Percentiles rank a stretch among this genome's conserved stretches.
Evolutionary conservation across 2,113 vertebrate genomes (phyloP).

Genomic region (Hypanus sabinus): DNA sequence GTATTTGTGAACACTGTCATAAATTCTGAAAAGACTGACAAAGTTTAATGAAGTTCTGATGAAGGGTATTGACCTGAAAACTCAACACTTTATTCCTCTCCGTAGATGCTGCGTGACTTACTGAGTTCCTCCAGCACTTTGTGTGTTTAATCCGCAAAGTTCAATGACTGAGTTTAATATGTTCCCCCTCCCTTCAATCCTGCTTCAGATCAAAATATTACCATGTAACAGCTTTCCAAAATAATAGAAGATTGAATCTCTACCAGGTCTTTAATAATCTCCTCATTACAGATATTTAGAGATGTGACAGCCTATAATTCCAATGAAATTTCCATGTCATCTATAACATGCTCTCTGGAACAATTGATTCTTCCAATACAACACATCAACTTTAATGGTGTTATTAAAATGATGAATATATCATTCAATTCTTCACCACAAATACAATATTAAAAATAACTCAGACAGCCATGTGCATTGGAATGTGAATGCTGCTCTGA

Average conservation of each 20-base stretch:
- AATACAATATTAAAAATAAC: conserved; percentile 27
- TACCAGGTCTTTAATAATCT: conserved; percentile 10
- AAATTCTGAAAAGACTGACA: not conserved
- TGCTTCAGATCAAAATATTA: not conserved
- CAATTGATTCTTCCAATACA: conserved; percentile 10
- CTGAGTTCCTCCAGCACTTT: too few relatives aligned
- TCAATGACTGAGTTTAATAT: not conserved
- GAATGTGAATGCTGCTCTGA: conserved; percentile 21
- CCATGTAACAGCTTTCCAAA: not conserved
- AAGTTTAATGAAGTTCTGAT: too few relatives aligned
- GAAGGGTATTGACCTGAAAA: too few relatives aligned
- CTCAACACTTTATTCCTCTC: too few relatives aligned
- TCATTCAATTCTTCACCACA: conserved; percentile 17
- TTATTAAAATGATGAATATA: conserved; percentile 30
- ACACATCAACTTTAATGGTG: conserved; percentile 17
- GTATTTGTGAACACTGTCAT: not conserved
- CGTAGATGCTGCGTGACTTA: too few relatives aligned
- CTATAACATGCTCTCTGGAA: conserved; percentile 18
- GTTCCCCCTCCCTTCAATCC: not conserved
- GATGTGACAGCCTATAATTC: not conserved
- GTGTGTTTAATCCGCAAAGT: not conserved
- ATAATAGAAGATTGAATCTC: not conserved
- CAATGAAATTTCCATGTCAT: conserved; percentile 22
- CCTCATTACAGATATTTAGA: not conserved
- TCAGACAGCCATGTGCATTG: conserved; percentile 9